phyloP scores from a whole-genome alignment of 2,888 invertebrate species.

The Macrosoma leucophasiata region DNA sequence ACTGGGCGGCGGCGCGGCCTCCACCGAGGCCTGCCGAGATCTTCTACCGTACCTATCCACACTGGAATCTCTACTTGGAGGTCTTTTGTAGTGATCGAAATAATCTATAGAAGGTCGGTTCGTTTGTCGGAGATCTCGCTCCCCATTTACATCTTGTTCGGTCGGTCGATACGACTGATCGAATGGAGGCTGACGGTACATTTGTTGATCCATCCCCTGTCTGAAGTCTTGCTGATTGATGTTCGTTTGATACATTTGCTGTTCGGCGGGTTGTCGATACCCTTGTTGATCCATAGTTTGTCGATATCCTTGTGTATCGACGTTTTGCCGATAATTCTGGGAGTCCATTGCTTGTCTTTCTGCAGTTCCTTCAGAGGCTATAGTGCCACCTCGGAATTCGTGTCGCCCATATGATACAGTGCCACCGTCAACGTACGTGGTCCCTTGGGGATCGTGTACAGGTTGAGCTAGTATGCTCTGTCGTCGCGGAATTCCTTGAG shows the following conservation, averaged over 20 bases:
- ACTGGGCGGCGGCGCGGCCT: constrained; percentile 74
- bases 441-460: constrained; percentile 44
- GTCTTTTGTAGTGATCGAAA: constrained; percentile 95
- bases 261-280: constrained; percentile 51
- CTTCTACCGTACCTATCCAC: constrained; percentile 88
- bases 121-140: constrained; percentile 53
- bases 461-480: constrained; percentile 63
- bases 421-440: constrained; percentile 43
- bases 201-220: constrained; percentile 41
- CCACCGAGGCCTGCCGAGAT: constrained; percentile 87
- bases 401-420: constrained; percentile 45
- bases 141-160: constrained; percentile 60
- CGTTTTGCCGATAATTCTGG: constrained; percentile 47
- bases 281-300: constrained; percentile 46
- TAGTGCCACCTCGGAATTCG: constrained; percentile 57
- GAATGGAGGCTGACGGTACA: constrained; percentile 38
- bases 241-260: constrained; percentile 51
- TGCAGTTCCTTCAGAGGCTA: constrained; percentile 52
- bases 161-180: constrained; percentile 62
- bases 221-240: constrained; percentile 40
- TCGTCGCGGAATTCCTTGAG: constrained; percentile 45
- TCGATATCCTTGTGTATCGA: constrained; percentile 68
- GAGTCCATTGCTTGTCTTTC: constrained; percentile 43
- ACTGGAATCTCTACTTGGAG: constrained; percentile 91
- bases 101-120: constrained; percentile 87